Percentiles rank a stretch among this genome's conserved stretches.
Conservation (phyloP, 2,113 vertebrate species). For the Aldabrachelys gigantea region DNA sequence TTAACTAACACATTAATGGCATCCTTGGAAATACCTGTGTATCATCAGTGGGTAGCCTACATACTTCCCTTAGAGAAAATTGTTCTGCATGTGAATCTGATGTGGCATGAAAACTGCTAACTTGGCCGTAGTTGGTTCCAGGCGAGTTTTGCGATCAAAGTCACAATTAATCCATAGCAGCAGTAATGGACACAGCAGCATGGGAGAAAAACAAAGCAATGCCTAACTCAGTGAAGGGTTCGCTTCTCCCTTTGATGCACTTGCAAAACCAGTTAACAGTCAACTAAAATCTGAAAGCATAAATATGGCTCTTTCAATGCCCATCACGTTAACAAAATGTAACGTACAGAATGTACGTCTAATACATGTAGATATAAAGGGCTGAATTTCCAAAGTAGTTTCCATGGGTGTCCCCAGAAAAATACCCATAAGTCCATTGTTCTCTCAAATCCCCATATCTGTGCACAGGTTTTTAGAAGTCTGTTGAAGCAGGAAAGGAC, state of each 20-base stretch:
- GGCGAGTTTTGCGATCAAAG: not conserved
- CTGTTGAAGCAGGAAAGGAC: not conserved
- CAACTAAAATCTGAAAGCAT: not conserved
- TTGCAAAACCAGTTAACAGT: not conserved
- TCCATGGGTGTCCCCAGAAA: not conserved
- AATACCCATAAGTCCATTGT: not conserved
- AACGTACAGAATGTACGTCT: not conserved
- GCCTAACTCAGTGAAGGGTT: not conserved
- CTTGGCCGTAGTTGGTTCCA: not conserved
- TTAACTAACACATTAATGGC: slow-evolving; percentile 74
- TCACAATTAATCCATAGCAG: not conserved
- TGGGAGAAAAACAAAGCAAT: not conserved
- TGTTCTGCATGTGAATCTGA: not conserved
- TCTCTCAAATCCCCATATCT: not conserved
- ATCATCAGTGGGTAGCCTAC: slow-evolving; percentile 51
- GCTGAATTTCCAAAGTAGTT: not conserved
- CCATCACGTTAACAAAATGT: fast-evolving
- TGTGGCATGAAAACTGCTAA: not conserved
- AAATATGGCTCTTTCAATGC: not conserved
- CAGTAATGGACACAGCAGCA: not conserved
- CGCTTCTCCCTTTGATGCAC: not conserved
- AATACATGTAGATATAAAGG: not conserved
- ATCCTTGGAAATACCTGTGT: slow-evolving; percentile 74
- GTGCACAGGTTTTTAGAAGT: not conserved
- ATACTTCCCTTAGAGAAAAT: slow-evolving; percentile 35